Conservation (phyloP, 2,888 invertebrate genomes). For the Cryptophagus acutangulus region DNA sequence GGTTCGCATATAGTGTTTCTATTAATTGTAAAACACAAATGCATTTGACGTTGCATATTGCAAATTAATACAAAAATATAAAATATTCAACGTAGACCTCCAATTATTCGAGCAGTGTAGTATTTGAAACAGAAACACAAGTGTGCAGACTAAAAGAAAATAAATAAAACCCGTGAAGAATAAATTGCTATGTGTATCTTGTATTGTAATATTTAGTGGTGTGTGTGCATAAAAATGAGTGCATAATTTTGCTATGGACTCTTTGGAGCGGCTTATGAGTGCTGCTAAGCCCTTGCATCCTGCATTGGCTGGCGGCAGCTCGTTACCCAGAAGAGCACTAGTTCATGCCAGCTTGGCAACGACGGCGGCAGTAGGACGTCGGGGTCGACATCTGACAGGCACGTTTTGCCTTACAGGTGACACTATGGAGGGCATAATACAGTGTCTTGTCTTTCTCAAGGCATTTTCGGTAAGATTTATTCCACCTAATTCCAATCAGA, state of each 20-base stretch:
- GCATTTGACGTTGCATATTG: no score
- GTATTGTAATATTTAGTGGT: no score
- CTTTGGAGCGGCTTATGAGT: constrained; percentile 74
- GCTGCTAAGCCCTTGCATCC: constrained; percentile 65
- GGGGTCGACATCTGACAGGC: constrained; percentile 78
- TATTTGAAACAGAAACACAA: no score
- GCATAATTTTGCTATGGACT: constrained; percentile 60
- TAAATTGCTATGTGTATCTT: no score
- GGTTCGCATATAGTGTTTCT: no score
- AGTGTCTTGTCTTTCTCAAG: constrained; percentile 87
- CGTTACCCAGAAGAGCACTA: constrained; percentile 61
- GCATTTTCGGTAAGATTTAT: constrained; percentile 78
- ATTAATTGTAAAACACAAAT: no score
- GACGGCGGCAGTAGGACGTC: constrained; percentile 67
- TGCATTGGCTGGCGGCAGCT: constrained; percentile 54
- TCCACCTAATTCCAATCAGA: no score
- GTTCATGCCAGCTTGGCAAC: constrained; percentile 72
- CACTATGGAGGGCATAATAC: constrained; percentile 91
- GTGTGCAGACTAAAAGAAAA: no score
- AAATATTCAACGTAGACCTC: no score
- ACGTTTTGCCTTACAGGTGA: constrained; percentile 86
- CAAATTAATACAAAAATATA: no score
- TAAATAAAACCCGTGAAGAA: no score
- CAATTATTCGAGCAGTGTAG: no score
- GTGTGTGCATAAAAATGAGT: constrained; percentile 8